phyloP scores from a whole-genome alignment of 2,797 vertebrate species.

The Loriculus beryllinus region DNA sequence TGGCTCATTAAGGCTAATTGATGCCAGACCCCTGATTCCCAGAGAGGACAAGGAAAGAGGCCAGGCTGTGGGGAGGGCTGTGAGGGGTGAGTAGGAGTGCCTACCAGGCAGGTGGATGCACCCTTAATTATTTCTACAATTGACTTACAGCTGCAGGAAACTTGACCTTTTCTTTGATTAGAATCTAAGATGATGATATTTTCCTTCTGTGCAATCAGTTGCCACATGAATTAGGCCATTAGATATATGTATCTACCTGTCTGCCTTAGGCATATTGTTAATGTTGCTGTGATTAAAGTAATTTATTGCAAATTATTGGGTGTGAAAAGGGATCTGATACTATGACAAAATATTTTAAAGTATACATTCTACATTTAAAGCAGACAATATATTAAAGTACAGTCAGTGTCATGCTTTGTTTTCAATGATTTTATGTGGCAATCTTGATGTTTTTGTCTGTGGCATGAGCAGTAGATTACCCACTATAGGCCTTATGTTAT shows the following conservation, averaged over 20 bases:
- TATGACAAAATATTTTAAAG: slow-evolving; percentile 12
- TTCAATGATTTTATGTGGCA: not conserved
- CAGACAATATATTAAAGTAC: not conserved
- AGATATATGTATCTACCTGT: not conserved
- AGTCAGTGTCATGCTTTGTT: not conserved
- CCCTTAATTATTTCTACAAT: slow-evolving; percentile 52
- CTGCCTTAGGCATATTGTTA: slow-evolving; percentile 31
- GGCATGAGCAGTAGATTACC: not conserved
- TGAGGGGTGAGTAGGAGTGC: not conserved
- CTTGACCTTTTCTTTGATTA: slow-evolving; percentile 65
- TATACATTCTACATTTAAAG: not conserved
- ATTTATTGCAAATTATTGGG: slow-evolving; percentile 46
- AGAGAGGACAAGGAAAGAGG: not conserved
- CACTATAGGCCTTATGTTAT: not conserved
- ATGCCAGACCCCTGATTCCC: slow-evolving; percentile 33
- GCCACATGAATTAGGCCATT: not conserved
- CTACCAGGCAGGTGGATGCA: slow-evolving; percentile 46
- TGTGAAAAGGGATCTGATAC: slow-evolving; percentile 35
- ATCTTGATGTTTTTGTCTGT: not conserved
- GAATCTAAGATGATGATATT: slow-evolving; percentile 47
- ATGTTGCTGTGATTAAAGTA: slow-evolving; percentile 46
- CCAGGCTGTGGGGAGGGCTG: not conserved
- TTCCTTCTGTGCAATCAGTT: slow-evolving; percentile 9
- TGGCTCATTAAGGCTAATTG: slow-evolving; percentile 72
- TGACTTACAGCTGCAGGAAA: slow-evolving; percentile 35